A percentile compares a stretch with the other conserved stretches of the same genome.
Conservation (phyloP, 2,888 invertebrate species). For the Megastigmus dorsalis region DNA sequence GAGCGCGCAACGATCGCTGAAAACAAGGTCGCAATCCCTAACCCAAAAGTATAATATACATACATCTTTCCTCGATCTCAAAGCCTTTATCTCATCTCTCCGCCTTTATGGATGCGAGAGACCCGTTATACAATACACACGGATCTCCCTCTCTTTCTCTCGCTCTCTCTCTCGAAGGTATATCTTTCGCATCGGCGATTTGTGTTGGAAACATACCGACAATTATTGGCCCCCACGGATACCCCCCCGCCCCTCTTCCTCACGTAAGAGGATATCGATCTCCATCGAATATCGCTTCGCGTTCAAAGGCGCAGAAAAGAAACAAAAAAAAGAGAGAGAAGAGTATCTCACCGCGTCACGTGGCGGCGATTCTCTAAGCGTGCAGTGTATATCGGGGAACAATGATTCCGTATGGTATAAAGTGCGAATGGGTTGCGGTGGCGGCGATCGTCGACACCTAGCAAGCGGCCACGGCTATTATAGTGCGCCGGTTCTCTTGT, state of each 20-base stretch:
- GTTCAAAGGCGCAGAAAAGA: background rate
- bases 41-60: constrained; percentile 28
- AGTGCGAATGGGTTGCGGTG: constrained; percentile 20
- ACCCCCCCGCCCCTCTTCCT: too few relatives aligned
- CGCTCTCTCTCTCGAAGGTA: too few relatives aligned
- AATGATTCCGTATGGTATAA: constrained; percentile 8
- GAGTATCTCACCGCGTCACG: too few relatives aligned
- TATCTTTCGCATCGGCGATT: constrained; percentile 36
- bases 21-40: constrained; percentile 26
- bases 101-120: too few relatives aligned
- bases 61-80: constrained; percentile 3
- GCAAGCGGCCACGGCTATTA: too few relatives aligned
- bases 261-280: constrained; percentile 1
- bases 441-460: too few relatives aligned
- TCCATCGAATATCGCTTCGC: background rate
- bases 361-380: too few relatives aligned
- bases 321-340: too few relatives aligned
- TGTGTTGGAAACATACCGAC: constrained; percentile 40
- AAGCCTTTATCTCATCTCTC: constrained; percentile 12
- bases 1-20: too few relatives aligned
- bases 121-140: constrained; percentile 23
- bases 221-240: constrained; percentile 32
- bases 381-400: too few relatives aligned
- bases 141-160: background rate
- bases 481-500: too few relatives aligned